Conservation (phyloP, 2,888 invertebrate genomes). For the Salticus scenicus region DNA sequence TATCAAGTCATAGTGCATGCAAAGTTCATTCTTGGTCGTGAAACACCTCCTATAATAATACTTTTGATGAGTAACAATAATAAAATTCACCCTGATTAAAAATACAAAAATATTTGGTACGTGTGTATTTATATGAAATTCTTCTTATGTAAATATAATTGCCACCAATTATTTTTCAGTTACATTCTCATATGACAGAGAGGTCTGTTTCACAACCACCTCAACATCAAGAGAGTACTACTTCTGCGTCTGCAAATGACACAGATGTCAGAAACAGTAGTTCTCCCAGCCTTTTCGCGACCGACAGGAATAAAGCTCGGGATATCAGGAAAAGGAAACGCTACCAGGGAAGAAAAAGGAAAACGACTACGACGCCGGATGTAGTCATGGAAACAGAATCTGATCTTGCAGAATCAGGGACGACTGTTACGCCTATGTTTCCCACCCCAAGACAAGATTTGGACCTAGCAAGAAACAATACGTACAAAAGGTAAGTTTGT, state of each 20-base stretch:
- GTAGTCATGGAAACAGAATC: not conserved
- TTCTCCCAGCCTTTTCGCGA: constrained; percentile 34
- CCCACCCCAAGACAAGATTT: not conserved
- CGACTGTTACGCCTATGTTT: not conserved
- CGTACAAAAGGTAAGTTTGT: constrained; percentile 16
- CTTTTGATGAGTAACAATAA: too few relatives aligned
- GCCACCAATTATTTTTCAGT: not conserved
- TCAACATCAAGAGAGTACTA: not conserved
- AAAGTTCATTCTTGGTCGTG: too few relatives aligned
- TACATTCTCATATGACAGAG: constrained; percentile 35
- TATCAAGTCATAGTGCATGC: too few relatives aligned
- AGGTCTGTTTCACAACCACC: constrained; percentile 37
- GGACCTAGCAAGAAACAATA: not conserved
- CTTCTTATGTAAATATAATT: too few relatives aligned
- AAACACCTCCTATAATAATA: too few relatives aligned
- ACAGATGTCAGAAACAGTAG: not conserved
- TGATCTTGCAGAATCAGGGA: not conserved
- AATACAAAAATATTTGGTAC: too few relatives aligned
- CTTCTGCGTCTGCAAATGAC: not conserved
- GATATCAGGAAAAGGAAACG: constrained; percentile 49
- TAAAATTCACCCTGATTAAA: too few relatives aligned
- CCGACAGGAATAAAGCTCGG: constrained; percentile 44
- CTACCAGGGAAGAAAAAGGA: constrained; percentile 33
- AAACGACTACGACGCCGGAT: not conserved
- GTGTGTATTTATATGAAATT: too few relatives aligned